Percentiles rank a stretch among this genome's conserved stretches.
Evolutionary conservation across 2,797 vertebrate genomes (phyloP).

Genomic region (Sphenopsis melanotis): DNA sequence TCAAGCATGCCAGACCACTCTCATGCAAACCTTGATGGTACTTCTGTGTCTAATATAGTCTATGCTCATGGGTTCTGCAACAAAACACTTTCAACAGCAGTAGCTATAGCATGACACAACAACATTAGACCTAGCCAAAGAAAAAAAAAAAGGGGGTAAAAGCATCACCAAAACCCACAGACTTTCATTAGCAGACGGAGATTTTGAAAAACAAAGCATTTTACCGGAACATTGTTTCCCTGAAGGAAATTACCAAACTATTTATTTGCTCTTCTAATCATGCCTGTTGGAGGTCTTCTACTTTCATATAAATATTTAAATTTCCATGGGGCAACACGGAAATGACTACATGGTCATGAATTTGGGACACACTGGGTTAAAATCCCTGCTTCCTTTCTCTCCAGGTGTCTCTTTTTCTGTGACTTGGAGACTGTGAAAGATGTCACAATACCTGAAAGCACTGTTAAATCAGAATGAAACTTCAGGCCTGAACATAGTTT

Average conservation of each 20-base stretch:
- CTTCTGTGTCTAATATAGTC: constrained; percentile 7
- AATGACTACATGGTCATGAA: neutral
- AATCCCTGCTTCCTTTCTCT: neutral
- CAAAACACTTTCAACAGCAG: neutral
- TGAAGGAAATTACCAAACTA: neutral
- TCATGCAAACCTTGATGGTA: constrained; percentile 13
- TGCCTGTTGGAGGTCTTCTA: neutral
- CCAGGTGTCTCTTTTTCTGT: neutral
- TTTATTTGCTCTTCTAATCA: neutral
- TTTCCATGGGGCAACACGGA: neutral
- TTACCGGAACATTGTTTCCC: neutral
- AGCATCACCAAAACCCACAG: neutral
- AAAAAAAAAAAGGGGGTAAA: neutral
- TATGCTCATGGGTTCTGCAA: neutral
- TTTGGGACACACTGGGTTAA: neutral
- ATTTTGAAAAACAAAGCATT: neutral
- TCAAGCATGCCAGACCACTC: constrained; percentile 1
- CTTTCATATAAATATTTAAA: neutral
- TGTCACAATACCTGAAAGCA: neutral
- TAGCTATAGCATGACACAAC: neutral
- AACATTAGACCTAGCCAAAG: neutral
- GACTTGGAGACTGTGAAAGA: neutral
- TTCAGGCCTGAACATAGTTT: neutral
- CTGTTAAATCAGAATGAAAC: neutral
- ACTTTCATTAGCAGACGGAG: constrained; percentile 7